Conservation (phyloP, 2,888 invertebrate species). For the Serrognathus titanus region DNA sequence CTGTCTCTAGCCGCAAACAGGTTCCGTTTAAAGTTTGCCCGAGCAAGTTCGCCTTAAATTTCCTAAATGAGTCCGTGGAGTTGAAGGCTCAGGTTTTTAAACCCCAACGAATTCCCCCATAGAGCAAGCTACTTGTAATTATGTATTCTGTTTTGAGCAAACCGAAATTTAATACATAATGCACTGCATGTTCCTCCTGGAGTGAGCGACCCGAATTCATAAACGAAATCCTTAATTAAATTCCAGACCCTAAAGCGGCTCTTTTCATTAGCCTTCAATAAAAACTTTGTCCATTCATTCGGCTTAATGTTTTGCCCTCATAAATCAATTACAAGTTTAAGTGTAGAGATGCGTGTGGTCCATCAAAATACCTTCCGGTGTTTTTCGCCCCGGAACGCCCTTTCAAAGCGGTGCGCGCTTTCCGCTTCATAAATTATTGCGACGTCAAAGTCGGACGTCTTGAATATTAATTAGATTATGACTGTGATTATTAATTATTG, state of each 20-base stretch:
- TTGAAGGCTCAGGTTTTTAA: too few species aligned
- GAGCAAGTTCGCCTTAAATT: too few species aligned
- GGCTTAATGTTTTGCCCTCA: constrained; percentile 9
- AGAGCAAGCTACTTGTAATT: too few species aligned
- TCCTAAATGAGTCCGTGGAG: too few species aligned
- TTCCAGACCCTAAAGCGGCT: constrained; percentile 2
- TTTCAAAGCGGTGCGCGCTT: neutral
- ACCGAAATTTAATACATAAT: neutral
- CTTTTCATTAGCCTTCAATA: constrained; percentile 6
- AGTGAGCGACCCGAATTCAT: constrained; percentile 7
- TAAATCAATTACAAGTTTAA: constrained; percentile 9
- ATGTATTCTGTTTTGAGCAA: neutral
- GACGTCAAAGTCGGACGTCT: too few species aligned
- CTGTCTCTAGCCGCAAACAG: constrained; percentile 11
- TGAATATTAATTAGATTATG: too few species aligned
- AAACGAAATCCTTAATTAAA: constrained; percentile 15
- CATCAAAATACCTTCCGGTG: too few species aligned
- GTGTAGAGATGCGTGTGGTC: neutral
- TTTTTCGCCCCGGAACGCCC: too few species aligned
- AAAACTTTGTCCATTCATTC: constrained; percentile 1
- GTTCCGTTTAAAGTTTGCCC: constrained; percentile 10
- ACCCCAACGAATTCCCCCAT: too few species aligned
- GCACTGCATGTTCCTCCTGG: neutral
- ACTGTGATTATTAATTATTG: too few species aligned
- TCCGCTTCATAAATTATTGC: neutral